Percentiles rank a stretch among this genome's conserved stretches.
Evolutionary conservation across 2,113 vertebrate genomes (phyloP).

Genomic region (Alectura lathami): DNA sequence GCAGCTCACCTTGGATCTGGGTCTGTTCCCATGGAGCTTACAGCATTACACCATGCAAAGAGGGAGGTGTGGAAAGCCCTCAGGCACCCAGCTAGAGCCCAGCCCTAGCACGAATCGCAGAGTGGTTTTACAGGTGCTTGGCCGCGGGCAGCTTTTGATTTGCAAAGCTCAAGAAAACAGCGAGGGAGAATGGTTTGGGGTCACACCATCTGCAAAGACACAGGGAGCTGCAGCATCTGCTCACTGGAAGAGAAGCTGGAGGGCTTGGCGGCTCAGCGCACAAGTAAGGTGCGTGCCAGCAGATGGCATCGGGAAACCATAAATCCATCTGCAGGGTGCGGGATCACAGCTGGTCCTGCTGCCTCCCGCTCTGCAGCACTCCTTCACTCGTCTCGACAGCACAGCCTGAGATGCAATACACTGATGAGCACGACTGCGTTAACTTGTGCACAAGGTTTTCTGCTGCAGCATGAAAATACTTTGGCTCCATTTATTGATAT

Average conservation of each 20-base stretch:
- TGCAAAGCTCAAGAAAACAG: background rate
- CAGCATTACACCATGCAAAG: background rate
- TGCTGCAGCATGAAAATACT: background rate
- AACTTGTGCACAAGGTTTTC: background rate
- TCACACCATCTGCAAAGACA: background rate
- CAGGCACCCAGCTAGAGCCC: background rate
- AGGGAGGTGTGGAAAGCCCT: background rate
- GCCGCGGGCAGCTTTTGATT: background rate
- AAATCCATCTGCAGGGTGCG: background rate
- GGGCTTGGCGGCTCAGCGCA: background rate
- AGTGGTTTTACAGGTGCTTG: background rate
- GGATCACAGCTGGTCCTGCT: background rate
- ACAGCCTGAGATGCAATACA: fast-evolving
- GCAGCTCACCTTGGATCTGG: background rate
- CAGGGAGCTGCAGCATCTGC: background rate
- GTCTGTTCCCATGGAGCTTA: background rate
- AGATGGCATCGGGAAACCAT: constrained; percentile 63
- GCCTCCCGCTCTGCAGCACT: background rate
- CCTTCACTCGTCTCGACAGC: background rate
- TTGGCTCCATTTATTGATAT: background rate
- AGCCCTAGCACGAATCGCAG: background rate
- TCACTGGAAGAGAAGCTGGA: background rate
- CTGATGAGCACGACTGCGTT: background rate
- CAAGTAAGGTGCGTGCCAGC: background rate
- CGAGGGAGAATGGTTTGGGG: background rate